Percentiles rank a stretch among this genome's conserved stretches.
Conservation (phyloP, 2,888 invertebrate genomes). For the Netelia virgata region DNA sequence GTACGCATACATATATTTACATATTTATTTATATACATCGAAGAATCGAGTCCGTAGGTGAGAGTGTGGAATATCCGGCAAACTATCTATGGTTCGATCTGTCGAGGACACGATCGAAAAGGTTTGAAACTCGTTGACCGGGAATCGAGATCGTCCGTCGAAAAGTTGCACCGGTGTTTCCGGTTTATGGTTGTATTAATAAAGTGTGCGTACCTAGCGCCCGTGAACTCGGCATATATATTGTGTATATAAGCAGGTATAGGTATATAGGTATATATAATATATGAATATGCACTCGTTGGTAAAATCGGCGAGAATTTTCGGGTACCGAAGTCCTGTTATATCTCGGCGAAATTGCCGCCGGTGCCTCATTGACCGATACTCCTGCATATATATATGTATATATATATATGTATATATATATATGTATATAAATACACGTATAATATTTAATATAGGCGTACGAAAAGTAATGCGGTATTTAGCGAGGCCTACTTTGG, state of each 20-base stretch:
- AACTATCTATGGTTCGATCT: conserved; percentile 12
- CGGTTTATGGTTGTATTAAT: conserved; percentile 56
- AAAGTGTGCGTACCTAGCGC: conserved; percentile 14
- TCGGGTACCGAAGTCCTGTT: conserved; percentile 60
- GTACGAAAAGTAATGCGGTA: conserved; percentile 54
- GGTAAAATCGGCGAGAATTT: conserved; percentile 32
- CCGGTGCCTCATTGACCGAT: conserved; percentile 28
- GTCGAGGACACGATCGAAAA: conserved; percentile 19
- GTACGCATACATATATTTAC: too few relatives aligned
- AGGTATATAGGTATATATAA: too few relatives aligned
- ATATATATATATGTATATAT: conserved; percentile 2
- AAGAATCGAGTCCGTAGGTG: background rate
- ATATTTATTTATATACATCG: background rate
- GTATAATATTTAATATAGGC: conserved; percentile 32
- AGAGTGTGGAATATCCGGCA: conserved; percentile 18
- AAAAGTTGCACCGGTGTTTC: conserved; percentile 61
- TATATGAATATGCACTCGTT: background rate
- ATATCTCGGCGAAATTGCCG: conserved; percentile 42
- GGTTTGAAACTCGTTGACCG: conserved; percentile 36
- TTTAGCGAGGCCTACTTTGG: conserved; percentile 66
- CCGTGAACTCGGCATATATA: conserved; percentile 41
- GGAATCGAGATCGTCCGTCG: conserved; percentile 10
- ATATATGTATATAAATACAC: conserved; percentile 4
- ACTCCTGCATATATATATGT: conserved; percentile 4
- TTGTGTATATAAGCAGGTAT: too few relatives aligned